Evolutionary conservation across 1,140 invertebrate genomes (phyloP), one percentile per base, ranked within the genome.

Genomic region (Watersipora subatra): DNA sequence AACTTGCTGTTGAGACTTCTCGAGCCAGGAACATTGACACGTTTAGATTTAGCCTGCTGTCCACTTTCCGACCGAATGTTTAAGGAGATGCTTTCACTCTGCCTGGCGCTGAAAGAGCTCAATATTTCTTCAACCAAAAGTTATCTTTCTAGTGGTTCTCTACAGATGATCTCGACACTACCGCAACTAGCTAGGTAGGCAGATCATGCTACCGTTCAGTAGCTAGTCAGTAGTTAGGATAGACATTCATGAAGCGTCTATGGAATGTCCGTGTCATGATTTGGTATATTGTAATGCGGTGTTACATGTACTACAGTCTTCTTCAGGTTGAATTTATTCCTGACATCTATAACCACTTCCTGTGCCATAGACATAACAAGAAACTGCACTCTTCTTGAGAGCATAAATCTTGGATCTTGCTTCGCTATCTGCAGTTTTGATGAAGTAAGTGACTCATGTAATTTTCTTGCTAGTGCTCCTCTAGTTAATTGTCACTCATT

Each of bases 21-120:
- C 7, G 7, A 46, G n/a, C 7, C n/a, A 46, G 7, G 7, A 46
- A 46, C 34, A n/a, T 77, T 91, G 64, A 88, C 85, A 62, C 84
- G 87, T 76, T 76, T 91, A 67, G 81, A 87, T 62, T 75, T 92
- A 63, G 87, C 89, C 71, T 88, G 85, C 66, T 91, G 88, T 73
- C 84, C 83, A 71, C 90, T 89, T 80, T 84, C 90, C 22, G 85
- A 88, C 76, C 81, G 46, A 28, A 15, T 28, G 64, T 78, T 90
- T 66, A 80, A 80, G 73, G 80, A 84, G 59, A 83, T 91, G 63
- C 81, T 86, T 57, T 78, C 81, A 63, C 80, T 78, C 68, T 89
- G 87, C 73, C 79, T 82, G 70, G 84, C 85, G 79, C 80, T 91
- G 59, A 85, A 84, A 86, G 88, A 59, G 27, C 22, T 59, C 7